A percentile compares a stretch with the other conserved stretches of the same genome.
These are phyloP conservation scores for Anorthoa munda DNA, from an alignment of 2,888 invertebrate species.

Conservation along the genomic window DNA sequence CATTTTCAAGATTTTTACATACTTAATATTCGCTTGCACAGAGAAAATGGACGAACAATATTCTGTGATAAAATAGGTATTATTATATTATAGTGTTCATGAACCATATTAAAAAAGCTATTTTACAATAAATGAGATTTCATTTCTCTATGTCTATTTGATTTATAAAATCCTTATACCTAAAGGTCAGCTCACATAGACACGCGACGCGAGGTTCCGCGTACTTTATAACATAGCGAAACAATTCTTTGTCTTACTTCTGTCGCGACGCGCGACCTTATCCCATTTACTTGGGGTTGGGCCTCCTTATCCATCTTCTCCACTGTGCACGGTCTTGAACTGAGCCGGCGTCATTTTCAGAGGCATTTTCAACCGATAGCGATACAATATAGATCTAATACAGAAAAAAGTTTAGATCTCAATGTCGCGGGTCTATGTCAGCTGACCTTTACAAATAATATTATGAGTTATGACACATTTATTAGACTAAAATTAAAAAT, in stretches of 20 bases:
- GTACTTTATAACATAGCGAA: too few species aligned
- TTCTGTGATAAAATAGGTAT: slow-evolving; percentile 74
- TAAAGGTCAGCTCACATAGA: background rate
- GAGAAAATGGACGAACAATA: slow-evolving; percentile 58
- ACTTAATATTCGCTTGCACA: slow-evolving; percentile 44
- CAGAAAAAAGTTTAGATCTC: background rate
- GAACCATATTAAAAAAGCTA: slow-evolving; percentile 64
- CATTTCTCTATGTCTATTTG: slow-evolving; percentile 16
- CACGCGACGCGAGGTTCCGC: background rate
- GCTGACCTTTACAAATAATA: too few species aligned
- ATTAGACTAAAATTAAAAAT: background rate
- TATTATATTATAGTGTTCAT: slow-evolving; percentile 63
- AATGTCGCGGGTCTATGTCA: background rate
- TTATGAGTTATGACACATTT: too few species aligned
- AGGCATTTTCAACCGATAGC: background rate
- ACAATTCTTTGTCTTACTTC: too few species aligned
- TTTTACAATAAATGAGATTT: slow-evolving; percentile 51
- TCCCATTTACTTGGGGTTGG: too few species aligned
- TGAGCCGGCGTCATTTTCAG: too few species aligned
- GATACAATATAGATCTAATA: background rate
- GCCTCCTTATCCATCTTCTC: too few species aligned
- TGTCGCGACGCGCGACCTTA: too few species aligned
- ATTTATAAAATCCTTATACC: background rate
- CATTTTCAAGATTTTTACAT: slow-evolving; percentile 47
- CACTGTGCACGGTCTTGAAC: too few species aligned